Base-by-base conservation (phyloP, 2,888 invertebrate genomes). In the Hartigia nigra region DNA sequence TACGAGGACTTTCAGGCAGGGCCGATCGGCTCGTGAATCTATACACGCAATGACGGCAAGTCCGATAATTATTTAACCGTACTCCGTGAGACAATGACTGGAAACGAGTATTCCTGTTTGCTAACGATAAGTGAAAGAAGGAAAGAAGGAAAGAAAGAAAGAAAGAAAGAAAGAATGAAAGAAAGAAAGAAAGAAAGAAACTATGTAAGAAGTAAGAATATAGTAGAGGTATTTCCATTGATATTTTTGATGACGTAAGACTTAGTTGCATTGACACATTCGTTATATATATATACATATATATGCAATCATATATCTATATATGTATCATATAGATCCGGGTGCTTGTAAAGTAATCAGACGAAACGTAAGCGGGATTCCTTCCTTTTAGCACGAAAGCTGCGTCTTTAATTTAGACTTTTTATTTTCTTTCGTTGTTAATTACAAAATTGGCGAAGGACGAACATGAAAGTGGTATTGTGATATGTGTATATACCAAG, bases 201-300 rank as follows among this genome's bases (percentile, higher is more conserved):
- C 79, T 84, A 85, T 82, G 80, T 85, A 85, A 85, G 79, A 81
- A 83, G 72, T 87, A 88, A 87, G 84, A 86, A 86, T 76, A 88
- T 84, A 88, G 86, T 89, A 90, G 87, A 89, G 87, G 88, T 89
- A 90, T 88, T 89, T 86, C 88, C 87, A 87, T 87, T 88, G 86
- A 90, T 90, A 90, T 90, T 90, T 90, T 90, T 88, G 88, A 90
- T 86, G 88, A 89, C 88, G 87, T 85, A 86, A 88, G 87, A 87
- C 88, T 88, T 87, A 86, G 87, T 88, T 89, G 85, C 88, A 86
- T 87, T 82, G 82, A 81, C 85, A 84, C 82, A 85, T 86, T 87
- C 83, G 80, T 84, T 80, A 83, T 81, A 55, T 5, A 39, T 39
- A 39, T 39, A 39, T 0, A 39, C 4, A 55, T 55, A 55, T 55